Base-by-base conservation (phyloP, 2,888 invertebrate species). In the Vannuccia rotundouncinata region DNA sequence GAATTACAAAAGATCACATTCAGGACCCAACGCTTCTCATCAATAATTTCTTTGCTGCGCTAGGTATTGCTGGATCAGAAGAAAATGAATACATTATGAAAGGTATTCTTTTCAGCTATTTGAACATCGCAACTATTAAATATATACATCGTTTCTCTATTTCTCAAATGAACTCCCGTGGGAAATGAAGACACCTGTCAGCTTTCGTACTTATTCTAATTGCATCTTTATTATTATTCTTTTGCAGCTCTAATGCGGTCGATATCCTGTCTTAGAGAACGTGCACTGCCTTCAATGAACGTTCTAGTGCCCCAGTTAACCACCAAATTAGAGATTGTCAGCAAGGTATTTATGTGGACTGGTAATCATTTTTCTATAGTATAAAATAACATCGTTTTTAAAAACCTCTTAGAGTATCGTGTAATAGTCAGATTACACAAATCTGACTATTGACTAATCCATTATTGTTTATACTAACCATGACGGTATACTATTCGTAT, bases 31-130 rank as follows among this genome's bases (percentile, higher is more conserved):
- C 66, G 27, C 74, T 74, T 17, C 31, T 82, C 1, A 45, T 82
- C 31, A 75, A 82, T 27, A 77, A 28, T 13, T 28, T 81, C 59
- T 81, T 82, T 29, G 31, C 59, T 59, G 28, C 29, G 82, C 82
- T 29, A 83, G 87, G 87, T 0, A 83, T 87, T 13, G 84, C 85
- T 13, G 78, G 92, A 0, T 93, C 94, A 0, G 91, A 92, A 83
- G 96, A 98, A 89, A 98, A 98, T 88, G 97, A 98, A 88, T 98
- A 99, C 86, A 92, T 94, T 2, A 99, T 99, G 95, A 97, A 95
- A 90, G 92, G 93, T 91, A 86, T 85, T 73, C 45, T 10, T 17
- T n/a, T n/a, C n/a, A n/a, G n/a, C n/a, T n/a, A 25, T 30, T 75
- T 28, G n/a, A n/a, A 31, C 0, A 78, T 74, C 28, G 30, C 60